Evolutionary conservation across 2,113 vertebrate species (phyloP).

Genomic region (Pteropus alecto): DNA sequence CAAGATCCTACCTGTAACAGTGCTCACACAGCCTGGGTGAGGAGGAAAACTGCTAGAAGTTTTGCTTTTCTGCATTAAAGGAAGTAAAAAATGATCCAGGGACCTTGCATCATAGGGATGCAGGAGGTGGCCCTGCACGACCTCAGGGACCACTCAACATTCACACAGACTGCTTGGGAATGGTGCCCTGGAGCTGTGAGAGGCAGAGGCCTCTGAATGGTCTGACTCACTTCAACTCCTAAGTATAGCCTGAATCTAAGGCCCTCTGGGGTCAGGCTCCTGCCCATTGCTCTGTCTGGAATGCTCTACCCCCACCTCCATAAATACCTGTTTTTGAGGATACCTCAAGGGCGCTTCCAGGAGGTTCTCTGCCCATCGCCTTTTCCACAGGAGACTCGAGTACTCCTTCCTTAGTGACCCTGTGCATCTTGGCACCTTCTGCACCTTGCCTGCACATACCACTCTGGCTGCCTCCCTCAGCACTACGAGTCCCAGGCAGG

Average conservation of each 20-base stretch:
- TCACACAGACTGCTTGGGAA: not conserved
- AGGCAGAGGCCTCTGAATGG: not conserved
- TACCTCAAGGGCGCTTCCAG: no score
- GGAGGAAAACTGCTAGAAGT: not conserved
- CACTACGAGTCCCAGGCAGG: not conserved
- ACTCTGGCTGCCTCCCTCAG: not conserved
- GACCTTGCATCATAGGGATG: accelerated
- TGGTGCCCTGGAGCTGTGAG: no score
- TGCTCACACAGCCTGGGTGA: not conserved
- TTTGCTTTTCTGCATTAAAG: not conserved
- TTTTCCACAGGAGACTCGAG: not conserved
- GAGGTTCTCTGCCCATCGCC: not conserved
- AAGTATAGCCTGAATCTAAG: not conserved
- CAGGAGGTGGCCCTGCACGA: not conserved
- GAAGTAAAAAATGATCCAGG: not conserved
- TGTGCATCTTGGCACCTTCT: not conserved
- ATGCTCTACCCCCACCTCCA: no score
- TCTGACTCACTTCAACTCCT: not conserved
- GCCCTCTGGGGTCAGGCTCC: not conserved
- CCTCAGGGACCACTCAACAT: not conserved
- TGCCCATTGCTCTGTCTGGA: not conserved
- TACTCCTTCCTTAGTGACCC: not conserved
- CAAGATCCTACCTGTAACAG: no score
- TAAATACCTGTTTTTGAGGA: not conserved
- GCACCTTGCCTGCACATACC: accelerated